Conservation (phyloP, 2,113 vertebrate genomes). For the Ameiurus melas region DNA sequence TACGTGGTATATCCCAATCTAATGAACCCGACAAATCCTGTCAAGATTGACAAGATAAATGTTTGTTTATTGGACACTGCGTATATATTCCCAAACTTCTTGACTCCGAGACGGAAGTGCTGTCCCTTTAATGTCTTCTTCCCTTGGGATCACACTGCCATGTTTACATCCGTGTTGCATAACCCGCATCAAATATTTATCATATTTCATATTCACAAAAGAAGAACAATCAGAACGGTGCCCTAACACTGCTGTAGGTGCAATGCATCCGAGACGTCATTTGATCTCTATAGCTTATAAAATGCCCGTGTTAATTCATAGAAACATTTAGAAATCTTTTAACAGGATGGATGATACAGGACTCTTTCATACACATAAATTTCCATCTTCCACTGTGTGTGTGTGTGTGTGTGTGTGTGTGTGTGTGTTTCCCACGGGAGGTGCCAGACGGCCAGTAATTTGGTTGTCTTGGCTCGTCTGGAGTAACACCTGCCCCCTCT, state of each 20-base stretch:
- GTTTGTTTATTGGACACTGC: neutral
- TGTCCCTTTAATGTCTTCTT: neutral
- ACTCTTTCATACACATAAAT: constrained; percentile 31
- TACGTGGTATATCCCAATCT: too few relatives aligned
- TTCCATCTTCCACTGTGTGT: constrained; percentile 61
- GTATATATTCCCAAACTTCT: neutral
- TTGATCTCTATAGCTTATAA: neutral
- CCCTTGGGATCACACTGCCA: neutral
- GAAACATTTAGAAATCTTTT: constrained; percentile 20
- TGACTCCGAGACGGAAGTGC: neutral
- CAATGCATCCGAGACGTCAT: neutral
- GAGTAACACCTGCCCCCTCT: constrained; percentile 99
- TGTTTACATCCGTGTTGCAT: constrained; percentile 34
- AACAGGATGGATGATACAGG: constrained; percentile 26
- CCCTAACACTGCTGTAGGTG: neutral
- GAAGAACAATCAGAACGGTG: constrained; percentile 6
- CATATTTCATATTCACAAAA: neutral
- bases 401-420: constrained; percentile 26
- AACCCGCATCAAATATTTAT: constrained; percentile 5
- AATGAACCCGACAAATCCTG: neutral
- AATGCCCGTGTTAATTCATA: neutral
- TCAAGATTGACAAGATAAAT: neutral
- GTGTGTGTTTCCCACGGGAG: constrained; percentile 82
- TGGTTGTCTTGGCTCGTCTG: constrained; percentile 99
- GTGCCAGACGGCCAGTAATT: constrained; percentile 98